Percentiles rank a stretch among this genome's conserved stretches.
Evolutionary conservation across 2,113 vertebrate genomes (phyloP).

Genomic region (Rhinopomastus cyanomelas): DNA sequence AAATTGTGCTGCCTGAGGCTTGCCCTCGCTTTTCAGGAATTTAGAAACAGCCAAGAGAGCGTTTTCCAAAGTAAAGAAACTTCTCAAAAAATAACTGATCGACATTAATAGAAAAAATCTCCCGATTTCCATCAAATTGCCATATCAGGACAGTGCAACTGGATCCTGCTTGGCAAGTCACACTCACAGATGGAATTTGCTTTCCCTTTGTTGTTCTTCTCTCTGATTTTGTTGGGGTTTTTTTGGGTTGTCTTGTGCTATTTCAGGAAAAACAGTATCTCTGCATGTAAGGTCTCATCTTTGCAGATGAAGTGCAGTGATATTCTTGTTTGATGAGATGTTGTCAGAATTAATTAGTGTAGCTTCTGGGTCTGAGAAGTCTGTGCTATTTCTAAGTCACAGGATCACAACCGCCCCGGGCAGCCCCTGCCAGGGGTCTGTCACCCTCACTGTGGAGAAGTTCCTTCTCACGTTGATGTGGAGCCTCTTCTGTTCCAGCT

Average conservation of each 20-base stretch:
- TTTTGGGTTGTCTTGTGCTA: background rate
- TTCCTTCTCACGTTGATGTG: no score
- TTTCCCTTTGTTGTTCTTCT: background rate
- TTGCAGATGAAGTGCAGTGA: background rate
- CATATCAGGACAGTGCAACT: background rate
- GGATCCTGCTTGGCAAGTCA: background rate
- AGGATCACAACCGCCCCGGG: no score
- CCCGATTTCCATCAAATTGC: background rate
- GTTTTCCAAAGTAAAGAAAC: background rate
- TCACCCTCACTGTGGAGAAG: no score
- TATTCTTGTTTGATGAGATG: background rate
- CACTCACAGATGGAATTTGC: background rate
- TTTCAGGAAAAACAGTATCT: background rate
- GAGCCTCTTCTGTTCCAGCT: no score
- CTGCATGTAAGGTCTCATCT: background rate
- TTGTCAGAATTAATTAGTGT: background rate
- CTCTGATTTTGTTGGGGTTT: background rate
- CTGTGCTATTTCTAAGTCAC: background rate
- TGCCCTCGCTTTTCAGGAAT: background rate
- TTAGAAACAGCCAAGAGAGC: background rate
- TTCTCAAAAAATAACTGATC: background rate
- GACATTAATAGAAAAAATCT: background rate
- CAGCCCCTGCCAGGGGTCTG: no score
- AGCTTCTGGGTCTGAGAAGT: background rate
- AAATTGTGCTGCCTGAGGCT: background rate